Evolutionary conservation across 2,113 vertebrate species (phyloP).

Genomic region (Aegotheles bennettii): DNA sequence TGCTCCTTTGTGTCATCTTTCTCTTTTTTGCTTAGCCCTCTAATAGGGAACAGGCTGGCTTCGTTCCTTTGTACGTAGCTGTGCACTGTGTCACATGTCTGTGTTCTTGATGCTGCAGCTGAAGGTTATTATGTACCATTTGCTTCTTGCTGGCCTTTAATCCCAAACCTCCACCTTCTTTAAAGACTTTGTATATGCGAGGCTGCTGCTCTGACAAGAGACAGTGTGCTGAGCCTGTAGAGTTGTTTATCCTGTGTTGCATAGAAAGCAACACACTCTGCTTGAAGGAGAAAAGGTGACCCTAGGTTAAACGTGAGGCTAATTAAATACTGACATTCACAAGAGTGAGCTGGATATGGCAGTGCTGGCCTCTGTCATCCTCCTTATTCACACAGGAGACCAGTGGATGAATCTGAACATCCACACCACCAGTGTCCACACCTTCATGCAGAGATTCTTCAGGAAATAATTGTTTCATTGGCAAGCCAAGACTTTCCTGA

Average conservation of each 20-base stretch:
- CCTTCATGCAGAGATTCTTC: background rate
- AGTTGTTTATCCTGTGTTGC: background rate
- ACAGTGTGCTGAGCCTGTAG: background rate
- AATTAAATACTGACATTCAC: background rate
- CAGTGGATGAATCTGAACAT: background rate
- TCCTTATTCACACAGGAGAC: background rate
- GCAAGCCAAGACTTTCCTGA: background rate
- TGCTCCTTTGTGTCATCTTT: background rate
- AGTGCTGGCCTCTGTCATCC: background rate
- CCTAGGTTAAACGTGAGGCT: background rate
- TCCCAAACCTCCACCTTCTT: background rate
- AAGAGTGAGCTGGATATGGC: background rate
- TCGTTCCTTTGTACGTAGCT: background rate
- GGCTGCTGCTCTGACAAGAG: background rate
- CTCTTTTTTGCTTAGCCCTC: background rate
- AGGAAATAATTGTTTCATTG: background rate
- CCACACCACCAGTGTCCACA: background rate
- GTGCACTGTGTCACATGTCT: background rate
- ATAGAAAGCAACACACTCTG: background rate
- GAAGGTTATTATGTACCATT: background rate
- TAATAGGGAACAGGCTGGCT: background rate
- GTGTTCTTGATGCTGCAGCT: background rate
- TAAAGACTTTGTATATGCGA: background rate
- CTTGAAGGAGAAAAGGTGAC: background rate
- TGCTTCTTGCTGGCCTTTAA: background rate